Base-by-base conservation (phyloP, 2,797 vertebrate genomes). In the Enteromius thamalakanensis region DNA sequence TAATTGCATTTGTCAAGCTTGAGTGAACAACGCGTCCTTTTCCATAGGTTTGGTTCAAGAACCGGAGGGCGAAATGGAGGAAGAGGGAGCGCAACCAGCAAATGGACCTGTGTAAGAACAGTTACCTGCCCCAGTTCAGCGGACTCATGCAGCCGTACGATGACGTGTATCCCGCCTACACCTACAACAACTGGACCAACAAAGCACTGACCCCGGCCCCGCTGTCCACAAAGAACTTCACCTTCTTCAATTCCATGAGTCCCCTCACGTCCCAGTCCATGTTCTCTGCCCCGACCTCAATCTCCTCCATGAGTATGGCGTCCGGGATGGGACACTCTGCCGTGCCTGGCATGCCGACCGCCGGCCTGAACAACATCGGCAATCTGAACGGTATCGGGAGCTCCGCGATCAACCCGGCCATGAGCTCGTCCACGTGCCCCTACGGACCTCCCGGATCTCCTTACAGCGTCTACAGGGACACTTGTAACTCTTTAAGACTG, bases 121-220 rank as follows among this genome's bases (percentile, higher is more conserved):
- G 96, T 87, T 99, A 98, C 91, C 96, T 99, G 92, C 97, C 98
- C 14, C 98, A 99, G 93, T 99, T 99, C 94, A 97, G 97, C 89
- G 97, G 98, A 68, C 92, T 99, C 83, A 96, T 99, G 96, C 98
- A 98, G 93, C 97, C 98, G 2, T 99, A 99, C 83, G 98, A 99
- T 53, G 98, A 99, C 90, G 96, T 99, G 94, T 99, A 99, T 90
- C 96, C 97, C 12, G 95, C 97, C 3, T 99, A 99, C 93, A 96
- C 96, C 84, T 99, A 99, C 95, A 99, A 99, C 95, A 99, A 99
- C 95, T 99, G 98, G 98, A 97, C 97, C 53, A 97, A 98, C 92
- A 99, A 99, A 86, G 97, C 97, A 87, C 95, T 99, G 84, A 92
- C 96, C 34, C 97, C 97, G 1, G 95, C 96, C 45, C 97, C 97